Percentiles rank a stretch among this genome's conserved stretches.
Conservation (phyloP, 2,797 vertebrate species). For the Enteromius paludinosus region DNA sequence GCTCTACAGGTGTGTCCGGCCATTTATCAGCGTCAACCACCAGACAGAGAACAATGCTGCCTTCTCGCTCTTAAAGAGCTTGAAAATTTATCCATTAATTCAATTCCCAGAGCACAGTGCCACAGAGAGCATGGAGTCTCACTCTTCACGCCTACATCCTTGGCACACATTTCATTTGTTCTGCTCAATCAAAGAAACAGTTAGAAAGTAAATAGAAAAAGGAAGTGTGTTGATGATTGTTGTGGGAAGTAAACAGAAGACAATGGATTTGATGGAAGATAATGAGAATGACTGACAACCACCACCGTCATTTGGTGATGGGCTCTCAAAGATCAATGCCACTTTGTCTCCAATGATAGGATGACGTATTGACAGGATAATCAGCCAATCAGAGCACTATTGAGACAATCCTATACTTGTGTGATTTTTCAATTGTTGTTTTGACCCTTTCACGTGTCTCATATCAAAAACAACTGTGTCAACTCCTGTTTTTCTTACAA, state of each 20-base stretch:
- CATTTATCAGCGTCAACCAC: constrained; percentile 54
- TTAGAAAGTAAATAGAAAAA: constrained; percentile 12
- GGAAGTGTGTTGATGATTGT: constrained; percentile 3
- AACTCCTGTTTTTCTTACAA: background rate
- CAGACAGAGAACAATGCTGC: constrained; percentile 41
- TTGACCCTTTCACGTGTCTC: background rate
- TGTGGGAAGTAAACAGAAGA: constrained; percentile 18
- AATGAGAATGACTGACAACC: constrained; percentile 47
- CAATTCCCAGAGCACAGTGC: constrained; percentile 43
- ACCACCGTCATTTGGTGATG: constrained; percentile 35
- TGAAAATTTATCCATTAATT: constrained; percentile 50
- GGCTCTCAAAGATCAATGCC: constrained; percentile 48
- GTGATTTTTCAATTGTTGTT: background rate
- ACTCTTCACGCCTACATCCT: constrained; percentile 37
- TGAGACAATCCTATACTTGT: background rate
- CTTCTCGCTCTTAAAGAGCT: constrained; percentile 17
- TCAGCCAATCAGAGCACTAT: background rate
- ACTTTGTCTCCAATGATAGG: constrained; percentile 14
- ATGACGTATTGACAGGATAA: constrained; percentile 1
- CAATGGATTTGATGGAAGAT: constrained; percentile 45
- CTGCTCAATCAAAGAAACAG: constrained; percentile 39
- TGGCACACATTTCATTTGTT: constrained; percentile 56
- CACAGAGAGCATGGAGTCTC: constrained; percentile 31
- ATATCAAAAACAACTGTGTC: background rate
- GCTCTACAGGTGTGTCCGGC: constrained; percentile 51